Base-by-base conservation (phyloP, 2,113 vertebrate genomes). In the Mionectes macconnelli region DNA sequence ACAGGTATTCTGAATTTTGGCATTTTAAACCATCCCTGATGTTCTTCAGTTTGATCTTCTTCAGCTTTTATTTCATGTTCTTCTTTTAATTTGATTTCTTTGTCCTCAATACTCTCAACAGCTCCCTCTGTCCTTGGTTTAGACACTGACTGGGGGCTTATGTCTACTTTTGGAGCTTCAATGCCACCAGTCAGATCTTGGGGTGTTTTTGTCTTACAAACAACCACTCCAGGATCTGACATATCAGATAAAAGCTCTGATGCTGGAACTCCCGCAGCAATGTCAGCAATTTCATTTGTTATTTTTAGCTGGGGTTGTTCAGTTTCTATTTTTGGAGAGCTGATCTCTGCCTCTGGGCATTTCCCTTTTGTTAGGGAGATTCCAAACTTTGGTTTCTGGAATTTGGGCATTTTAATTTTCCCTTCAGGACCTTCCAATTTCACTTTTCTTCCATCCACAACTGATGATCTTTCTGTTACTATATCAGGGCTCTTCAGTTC, bases 11-110 rank as follows among this genome's bases (percentile, higher is more conserved):
- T 97, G 74, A 98, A 92, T 59, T 87, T 96, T 56, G 98, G 97
- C 93, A 96, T 93, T 90, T 88, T 93, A 82, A 98, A 97, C 97
- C 97, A 97, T 60, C 90, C 90, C 15, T 96, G 96, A 67, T 95
- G 75, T 70, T 94, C 97, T 87, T 96, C 96, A 88, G 35, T 57
- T 33, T 75, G 94, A 93, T 60, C 10, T 14, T 59, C 90, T 49
- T 63, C 74, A 25, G 8, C 28, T 82, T 93, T 96, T 76, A 78
- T 76, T 93, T 96, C 92, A 70, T 24, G 23, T 73, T 95, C 92
- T 78, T 67, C 62, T 96, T 93, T 82, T 59, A 82, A 24, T 79
- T 89, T 64, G 11, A 44, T 30, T 89, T 92, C 75, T 87, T 96
- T 80, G 28, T 72, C 73, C 37, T 88, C 52, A 47, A 37, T 13